A percentile compares a stretch with the other conserved stretches of the same genome.
phyloP scores from a whole-genome alignment of 1,140 invertebrate genomes.

The Drosophila pandora region DNA sequence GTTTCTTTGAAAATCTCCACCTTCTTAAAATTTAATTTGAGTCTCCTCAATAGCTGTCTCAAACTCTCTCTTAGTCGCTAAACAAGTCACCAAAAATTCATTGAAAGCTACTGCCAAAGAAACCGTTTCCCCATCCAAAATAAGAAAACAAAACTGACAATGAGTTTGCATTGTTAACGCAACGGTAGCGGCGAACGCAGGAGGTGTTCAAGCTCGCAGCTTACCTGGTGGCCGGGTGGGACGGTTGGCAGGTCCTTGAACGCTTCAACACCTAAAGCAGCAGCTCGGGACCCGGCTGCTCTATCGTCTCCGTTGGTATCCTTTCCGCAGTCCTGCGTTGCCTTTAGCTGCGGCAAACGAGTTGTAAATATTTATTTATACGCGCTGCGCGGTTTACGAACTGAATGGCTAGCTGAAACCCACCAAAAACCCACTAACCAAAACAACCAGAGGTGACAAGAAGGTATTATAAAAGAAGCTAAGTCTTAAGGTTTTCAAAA shows the following conservation, averaged over 20 bases:
- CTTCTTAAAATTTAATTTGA: conserved; percentile 5
- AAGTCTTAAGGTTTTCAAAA: not conserved
- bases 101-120: conserved; percentile 40
- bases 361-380: conserved; percentile 83
- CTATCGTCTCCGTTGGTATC: conserved; percentile 26
- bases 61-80: conserved; percentile 4
- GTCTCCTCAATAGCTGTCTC: not conserved
- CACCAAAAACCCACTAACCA: conserved; percentile 24
- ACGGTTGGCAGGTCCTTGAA: conserved; percentile 62
- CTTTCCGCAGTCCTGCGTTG: conserved; percentile 40
- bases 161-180: conserved; percentile 79
- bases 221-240: conserved; percentile 49
- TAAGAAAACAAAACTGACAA: conserved; percentile 66
- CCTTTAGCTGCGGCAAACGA: conserved; percentile 79
- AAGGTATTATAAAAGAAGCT: not conserved
- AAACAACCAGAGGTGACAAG: conserved; percentile 12
- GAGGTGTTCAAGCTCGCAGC: conserved; percentile 71
- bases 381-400: conserved; percentile 69
- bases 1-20: not conserved
- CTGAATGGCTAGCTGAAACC: conserved; percentile 60
- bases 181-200: conserved; percentile 22
- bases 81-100: conserved; percentile 44
- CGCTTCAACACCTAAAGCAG: conserved; percentile 59
- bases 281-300: conserved; percentile 21
- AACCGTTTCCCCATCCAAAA: conserved; percentile 39